Percentiles rank a stretch among this genome's conserved stretches.
Conservation (phyloP, 2,888 invertebrate genomes). For the Monoplex corrugatus region DNA sequence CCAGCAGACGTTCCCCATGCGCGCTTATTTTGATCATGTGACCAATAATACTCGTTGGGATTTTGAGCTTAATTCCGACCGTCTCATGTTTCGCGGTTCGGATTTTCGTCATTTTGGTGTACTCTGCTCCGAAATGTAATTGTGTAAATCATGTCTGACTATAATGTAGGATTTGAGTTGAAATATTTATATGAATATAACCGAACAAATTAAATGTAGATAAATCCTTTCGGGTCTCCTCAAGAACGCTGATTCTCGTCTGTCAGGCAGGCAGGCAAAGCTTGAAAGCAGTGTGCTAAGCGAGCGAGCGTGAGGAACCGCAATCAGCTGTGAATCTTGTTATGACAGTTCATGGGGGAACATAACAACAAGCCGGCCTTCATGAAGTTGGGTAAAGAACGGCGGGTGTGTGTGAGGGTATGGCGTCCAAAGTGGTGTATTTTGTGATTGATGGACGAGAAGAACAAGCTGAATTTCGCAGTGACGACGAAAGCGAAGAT, state of each 20-base stretch:
- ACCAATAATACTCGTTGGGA: neutral
- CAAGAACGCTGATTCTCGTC: constrained; percentile 37
- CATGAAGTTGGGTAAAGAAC: constrained; percentile 47
- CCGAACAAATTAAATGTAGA: neutral
- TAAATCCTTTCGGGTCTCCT: neutral
- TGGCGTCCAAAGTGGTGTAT: constrained; percentile 79
- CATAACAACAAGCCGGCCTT: constrained; percentile 46
- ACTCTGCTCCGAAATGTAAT: too few relatives aligned
- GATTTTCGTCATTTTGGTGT: too few relatives aligned
- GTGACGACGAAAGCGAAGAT: constrained; percentile 76
- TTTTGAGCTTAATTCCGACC: neutral
- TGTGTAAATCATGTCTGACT: neutral
- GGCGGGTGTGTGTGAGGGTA: constrained; percentile 54
- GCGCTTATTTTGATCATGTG: constrained; percentile 31
- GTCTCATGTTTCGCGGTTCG: neutral
- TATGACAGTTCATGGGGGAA: constrained; percentile 48
- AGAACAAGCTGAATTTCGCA: constrained; percentile 78
- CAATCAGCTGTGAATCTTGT: constrained; percentile 47
- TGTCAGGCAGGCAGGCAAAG: constrained; percentile 18
- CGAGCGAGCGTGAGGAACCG: constrained; percentile 46
- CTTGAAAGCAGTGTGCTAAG: constrained; percentile 31
- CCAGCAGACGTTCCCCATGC: neutral
- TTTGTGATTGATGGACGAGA: constrained; percentile 75
- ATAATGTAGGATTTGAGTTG: neutral
- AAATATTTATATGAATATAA: neutral